phyloP scores from a whole-genome alignment of 2,888 invertebrate genomes.

The Ferrisia virgata region DNA sequence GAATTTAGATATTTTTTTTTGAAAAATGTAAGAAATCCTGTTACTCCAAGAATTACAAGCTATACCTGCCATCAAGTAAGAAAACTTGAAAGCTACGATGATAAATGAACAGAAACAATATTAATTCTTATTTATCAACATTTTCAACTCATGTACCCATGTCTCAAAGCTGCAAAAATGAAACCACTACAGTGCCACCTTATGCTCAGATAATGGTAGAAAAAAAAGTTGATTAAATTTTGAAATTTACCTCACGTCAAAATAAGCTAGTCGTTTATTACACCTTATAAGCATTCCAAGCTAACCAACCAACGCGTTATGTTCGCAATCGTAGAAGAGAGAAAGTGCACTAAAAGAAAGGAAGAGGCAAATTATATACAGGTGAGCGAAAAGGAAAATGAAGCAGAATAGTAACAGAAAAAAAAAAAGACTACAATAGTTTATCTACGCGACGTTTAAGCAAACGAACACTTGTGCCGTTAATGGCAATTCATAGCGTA shows the following conservation, averaged over 20 bases:
- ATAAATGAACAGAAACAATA: too few species aligned
- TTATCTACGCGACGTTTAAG: slow-evolving; percentile 24
- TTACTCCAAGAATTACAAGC: too few species aligned
- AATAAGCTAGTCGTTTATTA: background rate
- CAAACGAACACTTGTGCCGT: slow-evolving; percentile 23
- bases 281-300: too few species aligned
- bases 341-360: background rate
- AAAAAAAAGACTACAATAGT: slow-evolving; percentile 5
- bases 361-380: background rate
- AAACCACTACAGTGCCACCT: too few species aligned
- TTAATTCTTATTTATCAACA: too few species aligned
- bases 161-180: too few species aligned
- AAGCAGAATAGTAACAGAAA: background rate
- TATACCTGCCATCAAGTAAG: too few species aligned
- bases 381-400: background rate
- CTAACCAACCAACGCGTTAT: background rate
- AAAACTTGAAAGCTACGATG: too few species aligned
- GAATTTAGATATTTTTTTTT: too few species aligned
- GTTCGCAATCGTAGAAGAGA: background rate
- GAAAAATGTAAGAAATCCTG: too few species aligned
- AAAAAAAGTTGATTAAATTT: slow-evolving; percentile 1
- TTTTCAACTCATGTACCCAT: too few species aligned
- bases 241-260: slow-evolving; percentile 1
- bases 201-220: too few species aligned
- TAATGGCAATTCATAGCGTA: slow-evolving; percentile 18